These are phyloP conservation scores for Drusus annulatus DNA, from an alignment of 1,140 invertebrate genomes.

Conservation along the genomic window DNA sequence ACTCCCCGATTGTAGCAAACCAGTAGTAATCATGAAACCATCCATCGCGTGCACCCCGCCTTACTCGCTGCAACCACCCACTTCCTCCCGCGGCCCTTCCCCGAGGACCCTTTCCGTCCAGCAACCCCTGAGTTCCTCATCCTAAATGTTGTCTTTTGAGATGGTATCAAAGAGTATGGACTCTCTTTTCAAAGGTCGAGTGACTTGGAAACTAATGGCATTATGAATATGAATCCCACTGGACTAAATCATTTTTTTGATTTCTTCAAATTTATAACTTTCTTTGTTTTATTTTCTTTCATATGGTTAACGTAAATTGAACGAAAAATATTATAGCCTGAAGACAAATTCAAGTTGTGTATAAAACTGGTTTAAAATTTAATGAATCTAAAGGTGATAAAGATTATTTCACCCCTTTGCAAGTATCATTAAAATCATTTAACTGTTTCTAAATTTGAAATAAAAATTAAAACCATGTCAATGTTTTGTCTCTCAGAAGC, in stretches of 20 bases:
- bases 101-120: neutral
- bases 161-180: slow-evolving; percentile 16
- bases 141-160: slow-evolving; percentile 30
- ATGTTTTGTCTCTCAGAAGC: no score
- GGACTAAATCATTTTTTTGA: neutral
- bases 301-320: no score
- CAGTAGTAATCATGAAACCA: slow-evolving; percentile 28
- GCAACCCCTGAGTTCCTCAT: neutral
- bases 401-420: no score
- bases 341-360: no score
- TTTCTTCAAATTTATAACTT: no score
- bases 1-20: neutral
- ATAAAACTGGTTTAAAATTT: no score
- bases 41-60: neutral
- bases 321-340: no score
- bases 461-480: no score
- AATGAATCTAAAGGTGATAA: no score
- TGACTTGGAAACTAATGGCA: slow-evolving; percentile 20
- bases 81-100: neutral
- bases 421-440: no score
- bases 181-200: neutral
- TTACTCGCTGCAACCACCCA: neutral
- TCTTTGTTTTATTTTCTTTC: no score
- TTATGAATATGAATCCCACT: slow-evolving; percentile 12
- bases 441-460: no score